A percentile compares a stretch with the other conserved stretches of the same genome.
These are phyloP conservation scores for Drosophila setosimentum DNA, from an alignment of 2,888 invertebrate species.

Conservation along the genomic window DNA sequence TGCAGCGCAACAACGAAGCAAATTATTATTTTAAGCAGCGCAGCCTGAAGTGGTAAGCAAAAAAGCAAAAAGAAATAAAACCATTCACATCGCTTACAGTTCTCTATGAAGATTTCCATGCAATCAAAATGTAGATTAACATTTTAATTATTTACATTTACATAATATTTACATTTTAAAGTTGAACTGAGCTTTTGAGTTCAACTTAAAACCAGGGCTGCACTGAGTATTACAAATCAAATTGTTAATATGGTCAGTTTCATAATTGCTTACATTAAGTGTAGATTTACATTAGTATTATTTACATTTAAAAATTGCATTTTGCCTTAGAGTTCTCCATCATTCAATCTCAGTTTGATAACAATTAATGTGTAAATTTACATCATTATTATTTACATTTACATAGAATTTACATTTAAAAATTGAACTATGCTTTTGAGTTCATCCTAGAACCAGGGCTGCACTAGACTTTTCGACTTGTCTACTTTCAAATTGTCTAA, in stretches of 20 bases:
- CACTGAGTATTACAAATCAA: not conserved
- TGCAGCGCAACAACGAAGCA: constrained; percentile 24
- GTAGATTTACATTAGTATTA: not conserved
- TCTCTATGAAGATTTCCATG: not conserved
- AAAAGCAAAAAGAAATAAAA: not conserved
- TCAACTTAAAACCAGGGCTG: not conserved
- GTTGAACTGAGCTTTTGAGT: not conserved
- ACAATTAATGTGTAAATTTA: not conserved
- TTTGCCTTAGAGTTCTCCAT: not conserved
- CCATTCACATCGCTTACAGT: not conserved
- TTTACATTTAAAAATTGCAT: not conserved
- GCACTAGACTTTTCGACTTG: not conserved
- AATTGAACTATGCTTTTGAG: not conserved
- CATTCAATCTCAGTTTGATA: not conserved
- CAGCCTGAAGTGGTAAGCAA: constrained; percentile 59
- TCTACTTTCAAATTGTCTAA: not conserved
- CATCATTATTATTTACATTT: not conserved
- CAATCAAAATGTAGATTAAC: not conserved
- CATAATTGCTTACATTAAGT: too few species aligned
- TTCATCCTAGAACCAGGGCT: not conserved
- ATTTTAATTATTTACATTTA: not conserved
- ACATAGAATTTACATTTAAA: not conserved
- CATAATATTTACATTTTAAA: not conserved
- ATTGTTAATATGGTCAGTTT: not conserved
- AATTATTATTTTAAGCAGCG: constrained; percentile 57